A percentile compares a stretch with the other conserved stretches of the same genome.
Conservation (phyloP, 1,140 invertebrate genomes). For the Piezodorus guildinii region DNA sequence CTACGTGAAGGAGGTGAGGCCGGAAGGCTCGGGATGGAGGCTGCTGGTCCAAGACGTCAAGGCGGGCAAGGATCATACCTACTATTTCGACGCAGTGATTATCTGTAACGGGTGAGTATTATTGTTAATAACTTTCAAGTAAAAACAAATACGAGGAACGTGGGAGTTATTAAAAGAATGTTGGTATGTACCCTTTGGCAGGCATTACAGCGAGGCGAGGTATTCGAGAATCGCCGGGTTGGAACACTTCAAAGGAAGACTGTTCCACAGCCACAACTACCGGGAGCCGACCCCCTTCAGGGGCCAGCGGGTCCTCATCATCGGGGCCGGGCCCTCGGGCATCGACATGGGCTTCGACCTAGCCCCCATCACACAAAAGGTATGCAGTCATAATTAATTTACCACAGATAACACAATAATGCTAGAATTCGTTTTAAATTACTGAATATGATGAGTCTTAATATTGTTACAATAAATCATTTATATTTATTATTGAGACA, state of each 20-base stretch:
- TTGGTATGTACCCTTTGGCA: neutral
- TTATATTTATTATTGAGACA: too few relatives aligned
- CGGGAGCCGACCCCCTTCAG: constrained; percentile 48
- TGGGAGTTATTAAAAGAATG: too few relatives aligned
- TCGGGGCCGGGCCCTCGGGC: constrained; percentile 77
- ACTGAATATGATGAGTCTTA: too few relatives aligned
- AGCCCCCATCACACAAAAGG: neutral
- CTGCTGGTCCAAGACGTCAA: constrained; percentile 33
- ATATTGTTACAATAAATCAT: too few relatives aligned
- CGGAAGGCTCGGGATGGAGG: neutral
- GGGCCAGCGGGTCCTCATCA: constrained; percentile 53
- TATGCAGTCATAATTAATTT: neutral
- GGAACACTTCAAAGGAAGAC: constrained; percentile 49
- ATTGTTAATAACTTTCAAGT: neutral
- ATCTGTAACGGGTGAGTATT: constrained; percentile 47
- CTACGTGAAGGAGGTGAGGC: constrained; percentile 7
- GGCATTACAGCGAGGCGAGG: neutral
- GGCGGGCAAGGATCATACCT: constrained; percentile 30
- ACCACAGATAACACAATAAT: too few relatives aligned
- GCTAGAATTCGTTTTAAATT: too few relatives aligned
- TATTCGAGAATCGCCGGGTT: constrained; percentile 34
- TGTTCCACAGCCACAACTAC: constrained; percentile 77
- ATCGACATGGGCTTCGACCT: constrained; percentile 17
- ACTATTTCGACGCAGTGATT: constrained; percentile 45
- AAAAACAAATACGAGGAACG: neutral